A percentile compares a stretch with the other conserved stretches of the same genome.
These are phyloP conservation scores for Candidula unifasciata DNA, from an alignment of 2,888 invertebrate species.

Conservation along the genomic window DNA sequence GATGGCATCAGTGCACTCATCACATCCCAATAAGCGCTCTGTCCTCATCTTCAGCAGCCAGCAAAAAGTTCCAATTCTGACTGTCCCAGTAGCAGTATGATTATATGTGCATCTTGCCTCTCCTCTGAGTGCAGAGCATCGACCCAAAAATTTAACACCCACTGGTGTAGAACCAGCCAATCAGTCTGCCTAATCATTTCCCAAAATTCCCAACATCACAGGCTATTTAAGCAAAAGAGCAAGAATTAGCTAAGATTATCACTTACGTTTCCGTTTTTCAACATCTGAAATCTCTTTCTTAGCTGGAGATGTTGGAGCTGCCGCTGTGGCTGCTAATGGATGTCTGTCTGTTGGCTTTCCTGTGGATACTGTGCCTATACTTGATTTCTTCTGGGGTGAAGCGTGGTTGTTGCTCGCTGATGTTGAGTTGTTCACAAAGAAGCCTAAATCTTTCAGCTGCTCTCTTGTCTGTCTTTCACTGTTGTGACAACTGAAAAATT, in stretches of 20 bases:
- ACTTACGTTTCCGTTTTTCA: constrained; percentile 34
- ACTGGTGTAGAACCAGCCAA: too few relatives aligned
- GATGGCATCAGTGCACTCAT: too few relatives aligned
- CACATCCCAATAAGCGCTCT: too few relatives aligned
- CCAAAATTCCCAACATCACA: too few relatives aligned
- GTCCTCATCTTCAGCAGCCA: too few relatives aligned
- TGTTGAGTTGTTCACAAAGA: constrained; percentile 7
- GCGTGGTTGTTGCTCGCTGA: not conserved
- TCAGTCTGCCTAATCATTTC: too few relatives aligned
- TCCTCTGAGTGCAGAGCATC: too few relatives aligned
- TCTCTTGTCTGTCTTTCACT: constrained; percentile 42
- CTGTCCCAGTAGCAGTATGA: too few relatives aligned
- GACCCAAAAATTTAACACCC: too few relatives aligned
- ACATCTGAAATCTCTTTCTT: constrained; percentile 20
- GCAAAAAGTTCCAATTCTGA: too few relatives aligned
- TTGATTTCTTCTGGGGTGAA: constrained; percentile 20
- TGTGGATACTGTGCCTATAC: not conserved
- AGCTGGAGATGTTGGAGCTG: not conserved
- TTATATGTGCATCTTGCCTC: too few relatives aligned
- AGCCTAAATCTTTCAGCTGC: constrained; percentile 45
- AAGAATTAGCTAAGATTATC: not conserved
- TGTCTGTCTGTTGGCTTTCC: not conserved
- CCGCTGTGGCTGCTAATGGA: not conserved
- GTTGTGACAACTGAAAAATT: constrained; percentile 41
- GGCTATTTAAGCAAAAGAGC: not conserved